phyloP scores from a whole-genome alignment of 2,888 invertebrate species.

The Malthinus seriepunctatus region DNA sequence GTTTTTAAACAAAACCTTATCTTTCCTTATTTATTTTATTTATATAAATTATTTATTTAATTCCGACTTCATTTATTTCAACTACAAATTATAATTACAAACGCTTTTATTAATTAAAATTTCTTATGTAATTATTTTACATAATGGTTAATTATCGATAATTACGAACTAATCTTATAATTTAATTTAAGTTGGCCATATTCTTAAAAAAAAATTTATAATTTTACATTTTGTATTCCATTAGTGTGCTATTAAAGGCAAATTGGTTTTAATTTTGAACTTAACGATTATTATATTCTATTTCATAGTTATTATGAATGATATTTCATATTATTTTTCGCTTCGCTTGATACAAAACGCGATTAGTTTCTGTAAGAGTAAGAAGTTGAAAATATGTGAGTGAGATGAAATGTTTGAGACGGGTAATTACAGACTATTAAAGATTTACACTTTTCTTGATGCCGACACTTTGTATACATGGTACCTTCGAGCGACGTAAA shows the following conservation, averaged over 20 bases:
- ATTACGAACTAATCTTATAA: neutral
- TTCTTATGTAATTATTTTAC: too few species aligned
- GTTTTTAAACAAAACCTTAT: neutral
- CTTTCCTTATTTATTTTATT: too few species aligned
- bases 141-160: too few species aligned
- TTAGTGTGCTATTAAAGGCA: slow-evolving; percentile 1
- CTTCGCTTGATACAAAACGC: slow-evolving; percentile 28
- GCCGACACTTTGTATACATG: slow-evolving; percentile 24
- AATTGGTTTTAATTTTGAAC: too few species aligned
- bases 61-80: too few species aligned
- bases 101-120: too few species aligned
- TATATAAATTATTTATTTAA: too few species aligned
- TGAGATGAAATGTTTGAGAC: slow-evolving; percentile 31
- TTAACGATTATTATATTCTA: neutral
- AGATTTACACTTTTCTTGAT: slow-evolving; percentile 39
- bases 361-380: slow-evolving; percentile 32
- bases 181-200: neutral
- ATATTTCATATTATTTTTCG: slow-evolving; percentile 28
- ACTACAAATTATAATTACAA: too few species aligned
- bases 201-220: neutral
- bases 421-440: slow-evolving; percentile 44
- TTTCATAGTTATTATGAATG: slow-evolving; percentile 11
- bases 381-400: slow-evolving; percentile 24
- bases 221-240: neutral
- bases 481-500: slow-evolving; percentile 6